These are phyloP conservation scores for Drosophila differens DNA, from an alignment of 2,888 invertebrate genomes.

Conservation along the genomic window DNA sequence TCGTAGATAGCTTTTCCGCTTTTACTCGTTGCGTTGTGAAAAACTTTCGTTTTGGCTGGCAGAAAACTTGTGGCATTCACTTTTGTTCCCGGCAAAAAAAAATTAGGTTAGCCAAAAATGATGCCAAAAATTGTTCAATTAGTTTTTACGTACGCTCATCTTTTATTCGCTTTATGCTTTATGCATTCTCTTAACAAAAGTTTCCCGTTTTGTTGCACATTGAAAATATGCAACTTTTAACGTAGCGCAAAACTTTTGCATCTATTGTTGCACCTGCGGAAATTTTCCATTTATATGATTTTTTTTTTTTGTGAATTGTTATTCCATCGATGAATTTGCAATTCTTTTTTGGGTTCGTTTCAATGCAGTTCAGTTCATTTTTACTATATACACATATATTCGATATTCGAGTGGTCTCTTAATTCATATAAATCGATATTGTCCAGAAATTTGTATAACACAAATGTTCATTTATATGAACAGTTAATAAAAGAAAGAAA, in stretches of 20 bases:
- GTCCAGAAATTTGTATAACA: not conserved
- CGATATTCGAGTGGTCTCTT: not conserved
- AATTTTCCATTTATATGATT: conserved; percentile 23
- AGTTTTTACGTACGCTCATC: conserved; percentile 51
- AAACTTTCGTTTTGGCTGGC: conserved; percentile 48
- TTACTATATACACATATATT: not conserved
- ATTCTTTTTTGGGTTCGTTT: conserved; percentile 9
- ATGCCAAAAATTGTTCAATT: conserved; percentile 62
- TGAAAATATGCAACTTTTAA: conserved; percentile 41
- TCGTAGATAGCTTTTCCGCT: conserved; percentile 32
- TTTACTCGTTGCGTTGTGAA: conserved; percentile 27
- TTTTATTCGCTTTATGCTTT: conserved; percentile 53
- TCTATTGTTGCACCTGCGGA: conserved; percentile 50
- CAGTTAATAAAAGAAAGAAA: not conserved
- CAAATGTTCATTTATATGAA: not conserved
- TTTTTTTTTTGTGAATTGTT: conserved; percentile 7
- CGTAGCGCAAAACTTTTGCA: conserved; percentile 44
- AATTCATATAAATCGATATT: not conserved
- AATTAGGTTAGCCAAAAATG: conserved; percentile 58
- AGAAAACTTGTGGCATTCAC: conserved; percentile 60
- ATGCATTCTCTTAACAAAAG: conserved; percentile 58
- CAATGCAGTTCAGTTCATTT: conserved; percentile 15
- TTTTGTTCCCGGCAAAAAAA: conserved; percentile 43
- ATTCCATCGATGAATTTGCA: conserved; percentile 22
- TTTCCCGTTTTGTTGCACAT: conserved; percentile 33